A percentile compares a stretch with the other conserved stretches of the same genome.
Evolutionary conservation across 2,113 vertebrate genomes (phyloP).

Genomic region (Rhadina sibilatrix): DNA sequence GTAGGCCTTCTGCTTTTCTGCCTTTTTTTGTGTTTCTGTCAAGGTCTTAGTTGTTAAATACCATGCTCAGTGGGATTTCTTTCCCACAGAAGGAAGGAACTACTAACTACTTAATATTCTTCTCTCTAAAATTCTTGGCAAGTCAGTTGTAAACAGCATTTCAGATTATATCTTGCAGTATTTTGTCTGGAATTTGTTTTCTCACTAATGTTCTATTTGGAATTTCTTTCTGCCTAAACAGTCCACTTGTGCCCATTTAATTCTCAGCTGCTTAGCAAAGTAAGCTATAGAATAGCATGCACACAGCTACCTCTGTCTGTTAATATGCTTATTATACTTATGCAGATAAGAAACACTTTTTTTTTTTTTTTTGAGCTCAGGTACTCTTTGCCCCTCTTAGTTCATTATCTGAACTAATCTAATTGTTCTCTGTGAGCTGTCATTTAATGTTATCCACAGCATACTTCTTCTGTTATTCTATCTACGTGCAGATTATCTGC

Average conservation of each 20-base stretch:
- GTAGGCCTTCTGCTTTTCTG: neutral
- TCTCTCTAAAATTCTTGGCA: neutral
- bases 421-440: neutral
- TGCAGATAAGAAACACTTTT: neutral
- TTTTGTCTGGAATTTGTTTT: neutral
- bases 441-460: neutral
- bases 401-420: constrained; percentile 1
- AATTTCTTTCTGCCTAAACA: neutral
- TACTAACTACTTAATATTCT: neutral
- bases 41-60: neutral
- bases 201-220: neutral
- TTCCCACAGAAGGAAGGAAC: neutral
- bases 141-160: neutral
- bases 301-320: neutral
- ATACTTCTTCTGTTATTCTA: neutral
- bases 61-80: neutral
- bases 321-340: neutral
- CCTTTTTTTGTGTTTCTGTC: neutral
- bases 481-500: neutral
- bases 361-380: neutral
- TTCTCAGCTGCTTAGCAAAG: neutral
- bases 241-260: neutral
- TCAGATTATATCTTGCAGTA: neutral
- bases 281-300: neutral
- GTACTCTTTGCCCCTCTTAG: neutral